phyloP scores from a whole-genome alignment of 2,113 vertebrate genomes.

The Ochotona princeps region DNA sequence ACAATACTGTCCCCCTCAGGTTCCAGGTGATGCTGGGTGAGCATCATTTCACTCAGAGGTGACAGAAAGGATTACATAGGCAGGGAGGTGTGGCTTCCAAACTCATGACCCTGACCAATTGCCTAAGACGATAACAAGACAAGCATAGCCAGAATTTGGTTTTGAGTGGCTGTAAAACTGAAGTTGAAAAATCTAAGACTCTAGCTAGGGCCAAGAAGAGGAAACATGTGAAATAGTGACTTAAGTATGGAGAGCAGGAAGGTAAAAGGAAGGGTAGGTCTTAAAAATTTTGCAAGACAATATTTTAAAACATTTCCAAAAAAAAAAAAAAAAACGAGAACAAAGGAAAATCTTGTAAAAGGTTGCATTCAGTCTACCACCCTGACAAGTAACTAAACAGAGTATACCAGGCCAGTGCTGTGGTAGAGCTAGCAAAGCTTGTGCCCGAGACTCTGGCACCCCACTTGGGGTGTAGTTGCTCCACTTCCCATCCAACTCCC shows the following conservation, averaged over 20 bases:
- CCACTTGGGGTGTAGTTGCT: too few relatives aligned
- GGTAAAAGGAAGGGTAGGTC: neutral
- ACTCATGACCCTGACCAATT: too few relatives aligned
- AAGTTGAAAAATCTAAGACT: neutral
- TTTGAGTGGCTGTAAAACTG: neutral
- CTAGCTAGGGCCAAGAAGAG: neutral
- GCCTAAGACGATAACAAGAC: neutral
- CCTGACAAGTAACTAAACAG: neutral
- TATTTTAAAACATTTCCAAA: constrained; percentile 14
- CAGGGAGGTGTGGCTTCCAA: too few relatives aligned
- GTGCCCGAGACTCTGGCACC: too few relatives aligned
- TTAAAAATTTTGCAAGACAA: neutral
- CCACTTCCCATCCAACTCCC: too few relatives aligned
- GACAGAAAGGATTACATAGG: too few relatives aligned
- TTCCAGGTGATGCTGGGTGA: too few relatives aligned
- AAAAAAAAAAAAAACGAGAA: neutral
- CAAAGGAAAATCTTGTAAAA: neutral
- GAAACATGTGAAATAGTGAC: neutral
- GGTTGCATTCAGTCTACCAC: neutral
- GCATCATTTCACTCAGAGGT: too few relatives aligned
- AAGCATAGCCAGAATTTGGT: neutral
- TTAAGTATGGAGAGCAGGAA: neutral
- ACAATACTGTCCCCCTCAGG: too few relatives aligned
- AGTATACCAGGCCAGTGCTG: too few relatives aligned
- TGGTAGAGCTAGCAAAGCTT: too few relatives aligned